Evolutionary conservation across 2,888 invertebrate species (phyloP).

Genomic region (Thecophora atra): DNA sequence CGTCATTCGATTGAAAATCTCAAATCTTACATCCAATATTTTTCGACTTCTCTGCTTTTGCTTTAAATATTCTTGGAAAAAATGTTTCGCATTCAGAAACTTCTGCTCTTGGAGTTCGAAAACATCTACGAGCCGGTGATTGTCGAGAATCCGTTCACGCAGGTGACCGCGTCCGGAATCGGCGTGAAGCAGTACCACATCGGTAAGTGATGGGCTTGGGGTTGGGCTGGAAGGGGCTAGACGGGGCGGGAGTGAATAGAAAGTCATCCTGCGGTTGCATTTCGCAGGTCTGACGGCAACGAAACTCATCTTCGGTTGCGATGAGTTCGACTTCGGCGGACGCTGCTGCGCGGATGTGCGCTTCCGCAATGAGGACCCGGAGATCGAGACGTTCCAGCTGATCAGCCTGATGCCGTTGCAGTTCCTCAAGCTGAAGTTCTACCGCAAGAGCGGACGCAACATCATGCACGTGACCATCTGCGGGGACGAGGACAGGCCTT

Average conservation of each 20-base stretch:
- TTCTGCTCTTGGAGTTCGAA: constrained; percentile 72
- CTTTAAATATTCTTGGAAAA: too few relatives aligned
- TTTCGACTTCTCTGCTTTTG: too few relatives aligned
- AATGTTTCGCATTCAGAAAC: constrained; percentile 72
- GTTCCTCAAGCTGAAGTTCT: constrained; percentile 68
- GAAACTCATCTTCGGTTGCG: constrained; percentile 71
- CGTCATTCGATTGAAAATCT: too few relatives aligned
- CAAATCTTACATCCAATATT: too few relatives aligned
- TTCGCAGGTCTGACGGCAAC: constrained; percentile 69
- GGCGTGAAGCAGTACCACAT: constrained; percentile 74
- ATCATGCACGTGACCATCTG: constrained; percentile 71
- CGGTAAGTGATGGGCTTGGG: too few relatives aligned
- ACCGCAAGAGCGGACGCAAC: constrained; percentile 70
- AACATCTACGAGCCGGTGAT: constrained; percentile 74
- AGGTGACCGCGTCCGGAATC: constrained; percentile 74
- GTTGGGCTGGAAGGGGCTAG: too few relatives aligned
- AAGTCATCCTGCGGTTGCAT: background rate
- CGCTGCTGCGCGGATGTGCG: constrained; percentile 51
- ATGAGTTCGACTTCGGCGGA: constrained; percentile 63
- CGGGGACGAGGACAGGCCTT: constrained; percentile 65
- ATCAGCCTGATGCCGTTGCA: constrained; percentile 72
- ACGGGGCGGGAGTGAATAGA: too few relatives aligned
- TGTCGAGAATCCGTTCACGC: constrained; percentile 77
- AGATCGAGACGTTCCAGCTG: constrained; percentile 72
- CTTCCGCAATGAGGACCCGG: constrained; percentile 68